Base-by-base conservation (phyloP, 1,140 invertebrate genomes). In the Arctopsyche grandis region DNA sequence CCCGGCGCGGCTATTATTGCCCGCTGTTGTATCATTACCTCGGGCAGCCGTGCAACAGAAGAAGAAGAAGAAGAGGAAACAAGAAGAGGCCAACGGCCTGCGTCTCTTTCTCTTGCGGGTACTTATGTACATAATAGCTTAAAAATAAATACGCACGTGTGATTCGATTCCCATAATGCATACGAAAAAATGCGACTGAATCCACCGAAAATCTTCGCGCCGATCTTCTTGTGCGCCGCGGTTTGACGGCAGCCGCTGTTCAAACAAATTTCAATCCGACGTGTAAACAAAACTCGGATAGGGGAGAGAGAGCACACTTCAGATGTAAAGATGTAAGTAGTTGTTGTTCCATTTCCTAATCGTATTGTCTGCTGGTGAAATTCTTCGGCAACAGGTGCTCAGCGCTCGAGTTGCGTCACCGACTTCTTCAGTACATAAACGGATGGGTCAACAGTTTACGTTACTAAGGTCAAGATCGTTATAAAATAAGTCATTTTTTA, bases 1-100 rank as follows among this genome's bases (percentile, higher is more conserved):
- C 75, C 77, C 71, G 63, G 63, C 26, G 79, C 44, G 76, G 63
- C 52, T 80, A 78, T 82, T 80, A 82, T 78, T 80, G 79, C 81
- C 48, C 60, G 77, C 63, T 71, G 74, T 79, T 71, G 63, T 77
- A 70, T 77, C 76, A 77, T 77, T 77, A 77, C 63, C 66, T 69
- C 56, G 56, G 74, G 74, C 74, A 76, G 56, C 74, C 74, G 74
- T 76, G 74, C 74, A 76, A 56, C 21, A 76, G 73, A 38, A 7
- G 29, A 38, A 38, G 29, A 38, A 38, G 70, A 48, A 22, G 29
- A 38, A 38, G 70, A 48, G 9, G 38, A 24, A 26, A 22, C 19
- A 9, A 74, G 70, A 38, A 16, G 70, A 46, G 70, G 43, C n/a
- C 14, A 21, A 16, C 44, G 43, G 14, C 71, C 44, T 21, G 26